Evolutionary conservation across 1,140 invertebrate species (phyloP).

Genomic region (Tetramorium simillimum): DNA sequence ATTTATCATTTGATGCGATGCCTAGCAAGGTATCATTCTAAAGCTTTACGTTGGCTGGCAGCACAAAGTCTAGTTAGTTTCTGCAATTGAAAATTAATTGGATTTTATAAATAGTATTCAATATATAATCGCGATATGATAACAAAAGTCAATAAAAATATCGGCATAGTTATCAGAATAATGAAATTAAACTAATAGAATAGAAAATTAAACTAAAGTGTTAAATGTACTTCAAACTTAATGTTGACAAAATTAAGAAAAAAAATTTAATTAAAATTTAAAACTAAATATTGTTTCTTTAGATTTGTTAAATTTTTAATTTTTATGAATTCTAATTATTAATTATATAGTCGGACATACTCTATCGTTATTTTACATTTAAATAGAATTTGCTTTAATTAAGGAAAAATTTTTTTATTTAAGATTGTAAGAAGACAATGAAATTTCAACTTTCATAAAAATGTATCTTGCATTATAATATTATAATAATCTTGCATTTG

Average conservation of each 20-base stretch:
- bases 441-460: too few relatives aligned
- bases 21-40: background rate
- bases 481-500: too few relatives aligned
- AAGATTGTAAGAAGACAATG: too few relatives aligned
- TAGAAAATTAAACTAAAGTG: background rate
- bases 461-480: too few relatives aligned
- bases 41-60: constrained; percentile 57
- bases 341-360: background rate
- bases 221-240: background rate
- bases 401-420: too few relatives aligned
- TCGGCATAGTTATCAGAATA: background rate
- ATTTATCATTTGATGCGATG: constrained; percentile 25
- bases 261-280: background rate
- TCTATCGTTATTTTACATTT: background rate
- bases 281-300: background rate
- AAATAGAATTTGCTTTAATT: background rate
- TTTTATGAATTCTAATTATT: background rate
- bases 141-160: background rate
- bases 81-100: background rate
- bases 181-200: background rate
- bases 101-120: background rate
- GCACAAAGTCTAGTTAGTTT: constrained; percentile 45
- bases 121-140: background rate
- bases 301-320: background rate
- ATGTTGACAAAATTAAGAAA: background rate